Evolutionary conservation across 2,888 invertebrate species (phyloP).

Genomic region (Rambutsinella grinnellia): DNA sequence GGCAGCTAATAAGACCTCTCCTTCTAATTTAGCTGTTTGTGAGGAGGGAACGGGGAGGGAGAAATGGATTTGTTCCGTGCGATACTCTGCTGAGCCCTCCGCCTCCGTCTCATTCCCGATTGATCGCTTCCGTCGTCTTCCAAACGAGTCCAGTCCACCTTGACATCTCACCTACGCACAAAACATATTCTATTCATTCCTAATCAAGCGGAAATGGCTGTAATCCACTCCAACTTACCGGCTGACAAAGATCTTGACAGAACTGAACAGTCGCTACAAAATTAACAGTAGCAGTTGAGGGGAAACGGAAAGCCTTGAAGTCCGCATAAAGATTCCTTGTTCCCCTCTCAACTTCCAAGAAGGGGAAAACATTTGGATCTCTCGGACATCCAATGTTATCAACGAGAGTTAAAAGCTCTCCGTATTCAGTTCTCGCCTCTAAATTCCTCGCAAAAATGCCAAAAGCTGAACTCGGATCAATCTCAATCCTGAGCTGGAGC

Average conservation of each 20-base stretch:
- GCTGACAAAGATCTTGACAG: constrained; percentile 70
- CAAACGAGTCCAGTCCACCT: constrained; percentile 69
- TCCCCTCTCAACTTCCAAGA: constrained; percentile 69
- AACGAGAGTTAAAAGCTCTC: constrained; percentile 70
- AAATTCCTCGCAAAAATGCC: constrained; percentile 71
- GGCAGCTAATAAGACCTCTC: no score
- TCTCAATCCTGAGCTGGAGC: constrained; percentile 70
- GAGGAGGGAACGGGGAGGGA: constrained; percentile 58
- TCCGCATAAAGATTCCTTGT: constrained; percentile 69
- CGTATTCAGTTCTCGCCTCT: constrained; percentile 70
- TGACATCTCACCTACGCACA: constrained; percentile 69
- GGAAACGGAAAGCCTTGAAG: constrained; percentile 71
- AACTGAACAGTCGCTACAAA: constrained; percentile 71
- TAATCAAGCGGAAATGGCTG: no score
- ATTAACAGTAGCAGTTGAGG: constrained; percentile 71
- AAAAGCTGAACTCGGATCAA: constrained; percentile 70
- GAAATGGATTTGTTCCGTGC: constrained; percentile 55
- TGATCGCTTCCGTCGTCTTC: constrained; percentile 66
- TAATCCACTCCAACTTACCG: no score
- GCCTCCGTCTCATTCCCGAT: constrained; percentile 57
- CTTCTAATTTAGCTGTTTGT: no score
- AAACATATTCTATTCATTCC: no score
- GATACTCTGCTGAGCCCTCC: constrained; percentile 37
- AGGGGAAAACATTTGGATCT: constrained; percentile 70
- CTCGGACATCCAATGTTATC: constrained; percentile 71